A percentile compares a stretch with the other conserved stretches of the same genome.
These are phyloP conservation scores for Lycodopsis pacificus DNA, from an alignment of 2,797 vertebrate species.

Conservation along the genomic window DNA sequence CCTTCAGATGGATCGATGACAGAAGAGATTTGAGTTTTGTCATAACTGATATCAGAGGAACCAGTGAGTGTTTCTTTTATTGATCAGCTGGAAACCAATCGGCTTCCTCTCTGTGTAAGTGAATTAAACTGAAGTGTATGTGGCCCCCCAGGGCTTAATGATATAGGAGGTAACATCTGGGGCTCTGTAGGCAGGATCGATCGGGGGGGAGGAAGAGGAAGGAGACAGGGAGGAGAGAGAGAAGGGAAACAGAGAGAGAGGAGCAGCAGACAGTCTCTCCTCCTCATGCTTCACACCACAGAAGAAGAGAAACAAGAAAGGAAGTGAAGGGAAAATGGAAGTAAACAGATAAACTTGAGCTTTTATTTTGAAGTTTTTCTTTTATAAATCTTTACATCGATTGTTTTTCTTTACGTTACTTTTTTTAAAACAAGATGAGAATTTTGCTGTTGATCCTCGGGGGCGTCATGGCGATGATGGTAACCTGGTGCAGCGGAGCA, in stretches of 20 bases:
- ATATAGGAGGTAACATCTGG: conserved; percentile 54
- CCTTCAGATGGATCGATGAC: neutral
- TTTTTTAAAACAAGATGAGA: neutral
- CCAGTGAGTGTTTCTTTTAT: conserved; percentile 3
- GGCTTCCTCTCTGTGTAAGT: conserved; percentile 39
- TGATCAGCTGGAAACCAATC: conserved; percentile 58
- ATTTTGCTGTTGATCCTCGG: conserved; percentile 2
- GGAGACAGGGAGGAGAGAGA: neutral
- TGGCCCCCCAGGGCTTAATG: conserved; percentile 61
- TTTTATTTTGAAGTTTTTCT: conserved; percentile 35
- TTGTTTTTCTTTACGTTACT: neutral
- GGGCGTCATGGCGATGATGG: conserved; percentile 30
- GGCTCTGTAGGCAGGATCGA: conserved; percentile 38
- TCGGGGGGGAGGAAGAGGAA: neutral
- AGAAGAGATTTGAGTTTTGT: conserved; percentile 12
- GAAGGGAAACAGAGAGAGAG: no score
- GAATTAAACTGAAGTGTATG: conserved; percentile 52
- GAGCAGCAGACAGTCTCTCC: conserved; percentile 9
- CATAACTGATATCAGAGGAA: conserved; percentile 33
- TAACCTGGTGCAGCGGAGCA: neutral
- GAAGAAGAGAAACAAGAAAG: neutral
- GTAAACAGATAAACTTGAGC: neutral
- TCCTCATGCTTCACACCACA: neutral
- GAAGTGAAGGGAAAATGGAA: neutral
- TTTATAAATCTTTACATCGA: neutral